Conservation (phyloP, 2,113 vertebrate species). For the Hydrolagus affinis region DNA sequence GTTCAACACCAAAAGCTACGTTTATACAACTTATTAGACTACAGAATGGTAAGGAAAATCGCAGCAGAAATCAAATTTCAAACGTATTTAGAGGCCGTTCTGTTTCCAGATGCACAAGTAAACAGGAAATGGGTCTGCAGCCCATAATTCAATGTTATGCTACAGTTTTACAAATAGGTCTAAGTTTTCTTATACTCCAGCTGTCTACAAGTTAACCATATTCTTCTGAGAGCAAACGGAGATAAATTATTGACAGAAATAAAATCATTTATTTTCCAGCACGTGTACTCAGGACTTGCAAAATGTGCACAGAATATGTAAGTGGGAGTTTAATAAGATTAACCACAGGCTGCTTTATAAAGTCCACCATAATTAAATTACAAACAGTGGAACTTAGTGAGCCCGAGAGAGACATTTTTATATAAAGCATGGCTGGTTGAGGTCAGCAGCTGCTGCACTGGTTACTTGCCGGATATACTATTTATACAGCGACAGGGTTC, state of each 20-base stretch:
- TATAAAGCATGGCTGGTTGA: background rate
- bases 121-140: background rate
- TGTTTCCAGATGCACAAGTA: background rate
- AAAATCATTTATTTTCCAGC: background rate
- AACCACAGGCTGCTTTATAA: background rate
- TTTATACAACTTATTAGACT: background rate
- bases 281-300: background rate
- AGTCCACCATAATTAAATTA: background rate
- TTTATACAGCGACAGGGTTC: background rate
- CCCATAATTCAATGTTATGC: background rate
- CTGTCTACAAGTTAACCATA: background rate
- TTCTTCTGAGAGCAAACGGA: background rate
- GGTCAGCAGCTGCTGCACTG: background rate
- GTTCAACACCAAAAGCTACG: background rate
- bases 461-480: background rate
- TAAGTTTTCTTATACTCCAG: background rate
- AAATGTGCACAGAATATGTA: background rate
- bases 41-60: background rate
- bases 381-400: background rate
- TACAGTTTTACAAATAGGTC: background rate
- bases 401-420: background rate
- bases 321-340: background rate
- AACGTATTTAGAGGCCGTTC: background rate
- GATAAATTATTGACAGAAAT: background rate
- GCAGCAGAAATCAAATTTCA: background rate